Base-by-base conservation (phyloP, 2,113 vertebrate genomes). In the Cervus canadensis region DNA sequence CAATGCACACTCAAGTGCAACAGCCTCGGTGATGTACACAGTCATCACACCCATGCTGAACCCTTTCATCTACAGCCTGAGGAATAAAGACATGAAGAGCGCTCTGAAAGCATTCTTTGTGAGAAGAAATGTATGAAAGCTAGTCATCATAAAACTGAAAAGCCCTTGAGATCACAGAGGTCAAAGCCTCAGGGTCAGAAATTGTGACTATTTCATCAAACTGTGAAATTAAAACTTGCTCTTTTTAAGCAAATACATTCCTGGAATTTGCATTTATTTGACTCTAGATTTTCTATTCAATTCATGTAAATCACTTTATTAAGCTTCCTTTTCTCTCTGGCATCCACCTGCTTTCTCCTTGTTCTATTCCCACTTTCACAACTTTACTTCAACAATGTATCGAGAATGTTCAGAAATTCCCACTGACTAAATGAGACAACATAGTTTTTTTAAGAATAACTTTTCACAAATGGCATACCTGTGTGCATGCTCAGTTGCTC, bases 41-140 rank as follows among this genome's bases (percentile, higher is more conserved):
- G 10, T 98, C 36, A 33, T 97, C 64, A 96, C 93, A 6, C 83
- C 95, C 52, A 96, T 96, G 93, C 26, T 96, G 57, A 98, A 98
- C 45, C 95, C 95, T 4, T 93, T 97, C 17, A 95, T 98, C 43
- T 98, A 97, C 5, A 98, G 90, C 1, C 78, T 96, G 19, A 88
- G 94, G 52, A 97, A 92, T 26, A 96, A 94, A 30, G 95, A 95
- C 10, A 86, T 97, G 15, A 97, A 95, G 57, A 13, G 21, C 12
- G 88, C 96, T 30, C 94, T 98, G 48, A 94, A 21, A 30, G 52
- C 7, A 79, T 13, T 92, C 14, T 7, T 81, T 60, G 5, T n/a
- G 5, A 56, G 30, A 52, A 7, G 10, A 71, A 2, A 7, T 52
- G 45, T 33, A 5, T 30, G n/a, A 71, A 30, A 10, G 48, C 28